Evolutionary conservation across 53 echinoderm and acorn worm genomes (phyloP), one percentile per base, ranked within the genome.

Genomic region (Crossaster papposus): DNA sequence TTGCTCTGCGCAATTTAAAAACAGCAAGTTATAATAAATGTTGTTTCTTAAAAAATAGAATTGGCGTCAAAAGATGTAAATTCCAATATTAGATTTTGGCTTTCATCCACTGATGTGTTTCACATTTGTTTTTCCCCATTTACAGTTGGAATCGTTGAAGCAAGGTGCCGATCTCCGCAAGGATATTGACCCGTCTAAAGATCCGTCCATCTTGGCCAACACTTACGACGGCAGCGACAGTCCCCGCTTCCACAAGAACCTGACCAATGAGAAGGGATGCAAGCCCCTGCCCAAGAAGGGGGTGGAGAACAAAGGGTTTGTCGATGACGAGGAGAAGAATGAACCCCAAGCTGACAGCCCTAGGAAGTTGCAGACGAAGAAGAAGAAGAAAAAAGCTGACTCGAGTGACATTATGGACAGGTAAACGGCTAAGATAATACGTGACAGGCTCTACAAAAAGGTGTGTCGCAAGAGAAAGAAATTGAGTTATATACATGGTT

Each of bases 251-350:
- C 72, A 89, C 75, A 97, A 97, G 89, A 97, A 97, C 89, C 86
- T 88, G 51, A 97, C 95, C 70, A 97, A 97, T 77, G 95, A 91
- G 23, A 80, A 92, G 64, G 80, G 96, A n/a, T 80, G 94, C 74
- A 97, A 97, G 50, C 93, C 94, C 36, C 95, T 94, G 14, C 93
- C 97, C 23, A 97, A 97, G 88, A 94, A 92, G 70, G 95, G 95
- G 28, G 88, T 88, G 22, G 88, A 90, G 72, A 94, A 95, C 44
- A 86, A 83, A 51, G 97, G 94, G 14, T 95, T 81, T 32, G 74
- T 91, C 12, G 78, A 90, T 14, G 95, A 97, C 52, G 94, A 90
- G 1, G 92, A 70, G 12, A 81, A 82, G n/a, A n/a, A n/a, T 70
- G 91, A 89, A 14, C 63, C 50, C 44, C 76, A 79, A 28, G 64